Conservation (phyloP, 2,888 invertebrate species). For the Bhutanitis thaidina region DNA sequence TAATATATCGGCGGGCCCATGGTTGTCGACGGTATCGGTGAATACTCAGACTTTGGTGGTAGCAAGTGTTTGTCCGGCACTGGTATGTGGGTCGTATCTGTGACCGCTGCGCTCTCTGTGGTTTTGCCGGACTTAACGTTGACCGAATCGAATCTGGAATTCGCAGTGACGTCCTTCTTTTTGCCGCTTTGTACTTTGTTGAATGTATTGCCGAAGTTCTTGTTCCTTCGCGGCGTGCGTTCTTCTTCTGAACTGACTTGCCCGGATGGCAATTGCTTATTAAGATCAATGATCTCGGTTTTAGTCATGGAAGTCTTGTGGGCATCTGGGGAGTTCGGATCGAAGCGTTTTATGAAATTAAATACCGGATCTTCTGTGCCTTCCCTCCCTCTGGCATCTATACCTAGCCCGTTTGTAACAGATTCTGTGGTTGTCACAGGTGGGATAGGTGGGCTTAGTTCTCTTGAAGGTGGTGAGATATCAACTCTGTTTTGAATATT, state of each 20-base stretch:
- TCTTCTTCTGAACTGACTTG: constrained; percentile 65
- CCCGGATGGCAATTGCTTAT: constrained; percentile 57
- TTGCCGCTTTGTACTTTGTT: constrained; percentile 47
- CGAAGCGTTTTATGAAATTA: constrained; percentile 70
- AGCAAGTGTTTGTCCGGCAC: constrained; percentile 57
- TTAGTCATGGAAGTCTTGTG: constrained; percentile 60
- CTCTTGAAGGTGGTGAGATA: constrained; percentile 42
- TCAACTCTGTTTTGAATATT: constrained; percentile 23
- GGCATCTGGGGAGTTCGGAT: constrained; percentile 61
- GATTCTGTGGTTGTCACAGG: constrained; percentile 42
- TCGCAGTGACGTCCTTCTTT: constrained; percentile 43
- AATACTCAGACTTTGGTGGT: constrained; percentile 76
- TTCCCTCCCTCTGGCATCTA: constrained; percentile 37
- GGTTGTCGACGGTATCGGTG: constrained; percentile 64
- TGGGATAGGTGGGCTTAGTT: constrained; percentile 45
- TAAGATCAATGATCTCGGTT: constrained; percentile 60
- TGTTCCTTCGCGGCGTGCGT: constrained; percentile 50
- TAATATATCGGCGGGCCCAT: constrained; percentile 82
- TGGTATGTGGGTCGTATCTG: constrained; percentile 28
- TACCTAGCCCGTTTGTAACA: constrained; percentile 38
- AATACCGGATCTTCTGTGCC: constrained; percentile 49
- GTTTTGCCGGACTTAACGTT: constrained; percentile 45
- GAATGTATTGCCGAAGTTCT: constrained; percentile 46
- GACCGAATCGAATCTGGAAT: constrained; percentile 48
- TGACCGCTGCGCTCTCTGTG: constrained; percentile 23